Evolutionary conservation across 2,113 vertebrate species (phyloP).

Genomic region (Aleadryas rufinucha): DNA sequence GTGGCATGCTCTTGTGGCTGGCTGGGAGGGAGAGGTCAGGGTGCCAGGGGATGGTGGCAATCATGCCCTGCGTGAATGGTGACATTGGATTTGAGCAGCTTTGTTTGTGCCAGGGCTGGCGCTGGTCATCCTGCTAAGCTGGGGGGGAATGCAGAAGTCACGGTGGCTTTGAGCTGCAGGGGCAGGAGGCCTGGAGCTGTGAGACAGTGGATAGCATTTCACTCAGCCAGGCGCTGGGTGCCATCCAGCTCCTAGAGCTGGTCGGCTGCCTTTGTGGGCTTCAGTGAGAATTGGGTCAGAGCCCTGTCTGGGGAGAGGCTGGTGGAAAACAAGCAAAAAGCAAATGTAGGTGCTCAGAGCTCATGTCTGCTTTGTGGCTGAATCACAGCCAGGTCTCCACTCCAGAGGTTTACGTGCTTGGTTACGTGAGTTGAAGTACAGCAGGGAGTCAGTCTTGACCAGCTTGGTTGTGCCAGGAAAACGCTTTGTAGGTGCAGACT

Average conservation of each 20-base stretch:
- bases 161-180: not conserved
- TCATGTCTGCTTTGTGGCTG: not conserved
- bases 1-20: not conserved
- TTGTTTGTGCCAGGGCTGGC: not conserved
- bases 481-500: not conserved
- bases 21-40: not conserved
- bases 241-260: not conserved
- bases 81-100: not conserved
- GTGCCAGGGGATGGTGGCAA: not conserved
- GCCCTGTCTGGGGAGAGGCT: not conserved
- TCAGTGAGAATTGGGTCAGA: constrained; percentile 1
- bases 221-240: not conserved
- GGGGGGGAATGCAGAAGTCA: not conserved
- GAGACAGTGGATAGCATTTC: not conserved
- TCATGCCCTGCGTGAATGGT: not conserved
- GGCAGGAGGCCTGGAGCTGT: not conserved
- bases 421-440: rapidly evolving
- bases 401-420: not conserved
- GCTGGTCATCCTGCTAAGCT: not conserved
- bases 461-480: not conserved
- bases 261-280: not conserved
- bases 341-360: not conserved
- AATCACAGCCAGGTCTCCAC: not conserved
- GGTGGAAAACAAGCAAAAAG: not conserved
- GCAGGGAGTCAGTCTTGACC: not conserved